Percentiles rank a stretch among this genome's conserved stretches.
Conservation (phyloP, 2,888 invertebrate species). For the Cephus rjabovi region DNA sequence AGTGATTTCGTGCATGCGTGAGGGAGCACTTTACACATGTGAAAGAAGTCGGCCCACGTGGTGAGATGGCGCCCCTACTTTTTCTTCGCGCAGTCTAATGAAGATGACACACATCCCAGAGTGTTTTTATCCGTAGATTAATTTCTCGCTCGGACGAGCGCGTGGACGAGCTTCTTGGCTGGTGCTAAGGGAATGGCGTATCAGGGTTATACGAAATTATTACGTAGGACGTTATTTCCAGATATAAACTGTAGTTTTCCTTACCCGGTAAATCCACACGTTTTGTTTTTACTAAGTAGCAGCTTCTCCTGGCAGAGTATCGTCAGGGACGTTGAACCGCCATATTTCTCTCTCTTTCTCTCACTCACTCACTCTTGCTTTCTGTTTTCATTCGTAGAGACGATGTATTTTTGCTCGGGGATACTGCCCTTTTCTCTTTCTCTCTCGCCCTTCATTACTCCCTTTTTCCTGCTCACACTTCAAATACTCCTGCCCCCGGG, state of each 20-base stretch:
- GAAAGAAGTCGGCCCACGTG: background rate
- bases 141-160: background rate
- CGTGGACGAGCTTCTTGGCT: background rate
- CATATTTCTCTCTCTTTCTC: conserved; percentile 4
- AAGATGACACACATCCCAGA: background rate
- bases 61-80: background rate
- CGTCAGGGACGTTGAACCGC: conserved; percentile 26
- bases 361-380: background rate
- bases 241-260: background rate
- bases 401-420: background rate
- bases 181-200: background rate
- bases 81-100: background rate
- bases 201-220: background rate
- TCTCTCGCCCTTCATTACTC: background rate
- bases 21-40: background rate
- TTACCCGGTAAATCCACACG: background rate
- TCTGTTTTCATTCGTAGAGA: background rate
- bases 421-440: background rate
- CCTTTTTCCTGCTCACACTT: background rate
- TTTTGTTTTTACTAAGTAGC: conserved; percentile 11
- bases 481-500: background rate
- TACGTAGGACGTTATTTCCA: background rate
- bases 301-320: conserved; percentile 23
- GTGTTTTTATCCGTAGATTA: background rate
- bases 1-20: background rate